These are phyloP conservation scores for Phortica variegata DNA, from an alignment of 1,140 invertebrate genomes.

Conservation along the genomic window DNA sequence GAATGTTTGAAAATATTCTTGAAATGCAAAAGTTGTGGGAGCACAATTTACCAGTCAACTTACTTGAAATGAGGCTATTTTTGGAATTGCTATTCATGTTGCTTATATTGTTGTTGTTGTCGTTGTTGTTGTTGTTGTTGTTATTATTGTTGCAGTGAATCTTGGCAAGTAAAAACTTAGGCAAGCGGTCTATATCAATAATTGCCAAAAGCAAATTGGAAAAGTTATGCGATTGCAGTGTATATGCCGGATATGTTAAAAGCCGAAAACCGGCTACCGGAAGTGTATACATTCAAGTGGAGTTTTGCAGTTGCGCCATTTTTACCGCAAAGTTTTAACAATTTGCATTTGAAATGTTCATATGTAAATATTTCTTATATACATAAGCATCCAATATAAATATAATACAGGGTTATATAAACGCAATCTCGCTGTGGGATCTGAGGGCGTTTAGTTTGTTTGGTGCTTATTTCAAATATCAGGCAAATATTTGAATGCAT, in stretches of 20 bases:
- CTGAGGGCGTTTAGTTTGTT: no score
- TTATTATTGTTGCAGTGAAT: conserved; percentile 3
- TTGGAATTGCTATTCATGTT: conserved; percentile 5
- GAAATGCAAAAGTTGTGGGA: conserved; percentile 7
- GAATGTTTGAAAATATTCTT: conserved; percentile 49
- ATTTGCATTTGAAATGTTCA: no score
- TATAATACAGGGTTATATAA: no score
- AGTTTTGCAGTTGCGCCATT: no score
- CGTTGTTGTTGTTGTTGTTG: conserved; percentile 37
- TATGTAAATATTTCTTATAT: conserved; percentile 4
- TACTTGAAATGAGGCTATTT: no score
- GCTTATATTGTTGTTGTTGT: conserved; percentile 15
- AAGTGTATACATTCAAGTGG: conserved; percentile 1
- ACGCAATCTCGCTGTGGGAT: no score
- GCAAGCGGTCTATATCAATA: conserved; percentile 46
- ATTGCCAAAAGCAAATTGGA: conserved; percentile 56
- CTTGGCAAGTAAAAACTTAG: no score
- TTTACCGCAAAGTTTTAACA: no score
- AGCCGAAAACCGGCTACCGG: conserved; percentile 30
- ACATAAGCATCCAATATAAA: conserved; percentile 24
- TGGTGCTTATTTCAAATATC: no score
- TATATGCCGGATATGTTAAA: conserved; percentile 50
- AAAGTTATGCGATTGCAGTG: conserved; percentile 54
- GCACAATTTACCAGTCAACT: conserved; percentile 6
- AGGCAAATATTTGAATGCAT: no score